A percentile compares a stretch with the other conserved stretches of the same genome.
These are phyloP conservation scores for Drosophila pruinosa DNA, from an alignment of 1,140 invertebrate species.

Conservation along the genomic window DNA sequence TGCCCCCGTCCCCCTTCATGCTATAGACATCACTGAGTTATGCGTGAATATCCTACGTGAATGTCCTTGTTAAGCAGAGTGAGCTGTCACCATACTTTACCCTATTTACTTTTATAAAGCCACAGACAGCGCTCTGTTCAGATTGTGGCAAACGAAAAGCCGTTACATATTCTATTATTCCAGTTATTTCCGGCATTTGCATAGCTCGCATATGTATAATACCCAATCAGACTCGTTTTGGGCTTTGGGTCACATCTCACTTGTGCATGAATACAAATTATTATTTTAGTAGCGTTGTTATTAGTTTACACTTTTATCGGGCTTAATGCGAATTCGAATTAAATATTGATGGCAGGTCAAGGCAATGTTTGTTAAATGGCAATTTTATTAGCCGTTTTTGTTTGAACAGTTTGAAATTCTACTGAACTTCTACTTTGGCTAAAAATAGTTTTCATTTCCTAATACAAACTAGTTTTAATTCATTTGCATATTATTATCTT, in stretches of 20 bases:
- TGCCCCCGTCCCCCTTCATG: background rate
- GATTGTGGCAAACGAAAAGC: slow-evolving; percentile 32
- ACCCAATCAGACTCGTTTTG: slow-evolving; percentile 12
- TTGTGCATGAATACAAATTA: background rate
- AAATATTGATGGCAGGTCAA: background rate
- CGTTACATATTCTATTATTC: slow-evolving; percentile 28
- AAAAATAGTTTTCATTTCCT: too few relatives aligned
- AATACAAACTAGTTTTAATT: background rate
- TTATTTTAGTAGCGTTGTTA: background rate
- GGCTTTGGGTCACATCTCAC: background rate
- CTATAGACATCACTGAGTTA: slow-evolving; percentile 23
- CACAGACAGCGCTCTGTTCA: slow-evolving; percentile 19
- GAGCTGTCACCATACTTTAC: slow-evolving; percentile 39
- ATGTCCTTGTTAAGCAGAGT: slow-evolving; percentile 32
- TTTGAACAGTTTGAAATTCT: background rate
- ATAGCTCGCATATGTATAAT: slow-evolving; percentile 19
- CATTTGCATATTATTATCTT: background rate
- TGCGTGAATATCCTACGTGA: slow-evolving; percentile 33
- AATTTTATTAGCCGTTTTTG: background rate
- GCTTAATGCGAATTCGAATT: background rate
- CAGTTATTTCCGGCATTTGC: slow-evolving; percentile 28
- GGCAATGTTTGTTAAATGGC: background rate
- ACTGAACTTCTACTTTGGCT: background rate
- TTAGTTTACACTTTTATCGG: background rate
- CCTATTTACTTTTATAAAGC: slow-evolving; percentile 13